Evolutionary conservation across 2,113 vertebrate species (phyloP).

Genomic region (Pachycephala philippinensis): DNA sequence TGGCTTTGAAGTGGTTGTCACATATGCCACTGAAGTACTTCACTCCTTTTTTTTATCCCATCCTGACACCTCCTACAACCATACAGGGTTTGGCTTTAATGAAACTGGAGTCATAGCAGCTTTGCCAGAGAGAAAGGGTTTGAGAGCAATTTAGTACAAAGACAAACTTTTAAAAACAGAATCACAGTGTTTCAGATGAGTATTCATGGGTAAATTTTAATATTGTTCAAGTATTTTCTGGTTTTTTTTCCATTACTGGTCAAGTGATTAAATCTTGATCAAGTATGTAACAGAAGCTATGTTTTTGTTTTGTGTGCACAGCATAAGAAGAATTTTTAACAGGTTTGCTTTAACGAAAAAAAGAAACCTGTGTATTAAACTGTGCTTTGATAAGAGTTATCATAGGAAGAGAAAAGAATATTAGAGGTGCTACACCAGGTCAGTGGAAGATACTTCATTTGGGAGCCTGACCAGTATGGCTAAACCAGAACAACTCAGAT

Average conservation of each 20-base stretch:
- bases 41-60: not conserved
- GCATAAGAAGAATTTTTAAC: not conserved
- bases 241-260: not conserved
- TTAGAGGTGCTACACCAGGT: not conserved
- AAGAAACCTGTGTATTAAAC: not conserved
- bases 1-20: slow-evolving; percentile 54
- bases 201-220: not conserved
- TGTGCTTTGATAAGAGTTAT: not conserved
- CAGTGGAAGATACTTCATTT: not conserved
- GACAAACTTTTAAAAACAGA: not conserved
- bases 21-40: slow-evolving; percentile 19
- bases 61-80: not conserved
- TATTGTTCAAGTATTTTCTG: not conserved
- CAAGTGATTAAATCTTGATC: not conserved
- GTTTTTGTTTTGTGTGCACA: not conserved
- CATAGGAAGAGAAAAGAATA: not conserved
- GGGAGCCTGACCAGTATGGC: not conserved
- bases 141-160: not conserved
- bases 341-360: not conserved
- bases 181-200: not conserved
- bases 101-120: not conserved
- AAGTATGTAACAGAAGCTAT: not conserved
- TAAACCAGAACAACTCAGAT: not conserved
- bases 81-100: not conserved
- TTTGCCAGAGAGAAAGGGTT: not conserved